These are phyloP conservation scores for Palythoa grandiflora DNA, from an alignment of 92 coral and sea anemone genomes.

Conservation along the genomic window DNA sequence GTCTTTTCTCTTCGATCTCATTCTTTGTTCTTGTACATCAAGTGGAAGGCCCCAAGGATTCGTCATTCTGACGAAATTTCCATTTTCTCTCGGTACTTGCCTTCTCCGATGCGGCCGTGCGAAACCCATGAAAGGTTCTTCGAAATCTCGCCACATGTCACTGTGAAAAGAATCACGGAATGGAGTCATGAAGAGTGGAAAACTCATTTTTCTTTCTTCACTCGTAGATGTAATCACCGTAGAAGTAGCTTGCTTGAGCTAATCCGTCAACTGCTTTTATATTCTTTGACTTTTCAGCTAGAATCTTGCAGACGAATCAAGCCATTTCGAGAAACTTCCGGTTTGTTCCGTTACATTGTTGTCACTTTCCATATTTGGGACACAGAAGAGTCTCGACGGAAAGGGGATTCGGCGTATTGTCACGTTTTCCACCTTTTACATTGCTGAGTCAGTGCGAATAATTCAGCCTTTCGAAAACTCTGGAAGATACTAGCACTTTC, in stretches of 20 bases:
- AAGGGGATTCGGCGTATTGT: slow-evolving; percentile 32
- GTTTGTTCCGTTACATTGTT: slow-evolving; percentile 9
- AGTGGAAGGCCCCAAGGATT: slow-evolving; percentile 8
- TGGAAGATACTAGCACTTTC: neutral
- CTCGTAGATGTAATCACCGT: neutral
- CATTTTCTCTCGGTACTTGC: neutral
- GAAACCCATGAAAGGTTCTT: slow-evolving; percentile 5
- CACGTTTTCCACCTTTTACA: neutral
- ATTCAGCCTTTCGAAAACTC: slow-evolving; percentile 23
- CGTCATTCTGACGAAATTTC: neutral
- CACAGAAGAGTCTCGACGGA: slow-evolving; percentile 32
- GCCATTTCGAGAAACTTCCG: neutral
- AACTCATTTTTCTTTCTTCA: slow-evolving; percentile 11
- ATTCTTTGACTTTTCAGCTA: neutral
- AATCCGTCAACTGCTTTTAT: neutral
- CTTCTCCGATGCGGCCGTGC: neutral
- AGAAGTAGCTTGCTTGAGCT: neutral
- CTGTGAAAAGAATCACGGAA: slow-evolving; percentile 12
- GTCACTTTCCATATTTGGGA: slow-evolving; percentile 35
- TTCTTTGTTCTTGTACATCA: slow-evolving; percentile 5
- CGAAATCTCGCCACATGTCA: slow-evolving; percentile 22
- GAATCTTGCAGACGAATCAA: neutral
- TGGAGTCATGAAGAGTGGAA: neutral
- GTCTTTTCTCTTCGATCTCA: neutral
- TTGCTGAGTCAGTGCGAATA: neutral